These are phyloP conservation scores for Hippocampus guttulatus DNA, from an alignment of 2,113 vertebrate species.

Conservation along the genomic window DNA sequence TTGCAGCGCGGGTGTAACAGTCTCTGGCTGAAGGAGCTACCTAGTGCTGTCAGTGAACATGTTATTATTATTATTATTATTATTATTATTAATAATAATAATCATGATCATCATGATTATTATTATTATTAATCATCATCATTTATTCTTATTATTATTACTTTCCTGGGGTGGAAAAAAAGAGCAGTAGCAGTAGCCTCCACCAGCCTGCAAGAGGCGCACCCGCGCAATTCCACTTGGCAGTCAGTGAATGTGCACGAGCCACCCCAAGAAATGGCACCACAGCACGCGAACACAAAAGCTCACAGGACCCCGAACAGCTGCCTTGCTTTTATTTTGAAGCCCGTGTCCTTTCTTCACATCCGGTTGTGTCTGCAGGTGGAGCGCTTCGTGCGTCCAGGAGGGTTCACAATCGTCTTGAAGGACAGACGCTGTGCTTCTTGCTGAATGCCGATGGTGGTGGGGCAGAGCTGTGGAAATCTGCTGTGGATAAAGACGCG, in stretches of 20 bases:
- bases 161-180: neutral
- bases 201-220: slow-evolving; percentile 54
- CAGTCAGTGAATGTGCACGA: slow-evolving; percentile 51
- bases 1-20: too few species aligned
- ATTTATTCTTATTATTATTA: too few species aligned
- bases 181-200: slow-evolving; percentile 40
- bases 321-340: slow-evolving; percentile 32
- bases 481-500: slow-evolving; percentile 7
- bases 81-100: too few species aligned
- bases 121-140: too few species aligned
- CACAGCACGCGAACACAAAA: slow-evolving; percentile 26
- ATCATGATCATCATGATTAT: too few species aligned
- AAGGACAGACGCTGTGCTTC: slow-evolving; percentile 56
- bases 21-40: too few species aligned
- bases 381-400: slow-evolving; percentile 62
- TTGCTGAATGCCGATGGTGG: slow-evolving; percentile 18
- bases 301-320: rapidly evolving
- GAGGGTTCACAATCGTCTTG: slow-evolving; percentile 68
- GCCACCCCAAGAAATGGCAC: slow-evolving; percentile 1
- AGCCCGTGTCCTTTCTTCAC: slow-evolving; percentile 32
- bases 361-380: slow-evolving; percentile 61
- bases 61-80: too few species aligned
- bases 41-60: too few species aligned
- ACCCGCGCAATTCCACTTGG: slow-evolving; percentile 38
- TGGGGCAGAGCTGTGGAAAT: slow-evolving; percentile 54